Evolutionary conservation across 2,888 invertebrate species (phyloP), one percentile per base, ranked within the genome.

Genomic region (Hypolimnas misippus): DNA sequence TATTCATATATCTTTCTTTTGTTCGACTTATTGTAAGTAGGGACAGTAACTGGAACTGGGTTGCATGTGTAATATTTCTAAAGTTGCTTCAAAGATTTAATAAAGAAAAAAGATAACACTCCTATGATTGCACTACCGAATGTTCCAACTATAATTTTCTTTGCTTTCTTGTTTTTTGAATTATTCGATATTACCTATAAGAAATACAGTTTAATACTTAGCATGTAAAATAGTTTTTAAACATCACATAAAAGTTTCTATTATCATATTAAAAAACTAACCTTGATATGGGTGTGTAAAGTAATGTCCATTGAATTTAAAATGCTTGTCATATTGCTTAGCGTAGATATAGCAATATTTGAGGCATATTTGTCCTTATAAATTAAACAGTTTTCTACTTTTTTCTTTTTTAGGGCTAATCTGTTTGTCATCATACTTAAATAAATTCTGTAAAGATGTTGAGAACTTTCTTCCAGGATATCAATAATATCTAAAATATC

Each of bases 311-410:
- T 90, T 10, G 86, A 83, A 73, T 90, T 87, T 40, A 91, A 76
- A 65, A 86, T 79, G 42, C 73, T 82, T 25, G 76, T 81, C 25
- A 92, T 87, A 76, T 89, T 86, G 75, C 76, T 81, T 14, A 90
- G 63, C 38, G 89, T 90, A 35, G 74, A 69, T 12, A 89, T 69
- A 19, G 89, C 86, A 60, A 92, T 75, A 65, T 88, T 82, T 21
- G 92, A 90, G 42, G 90, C 88, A 79, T 84, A 89, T 73, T 87
- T 85, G 62, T 92, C 89, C 76, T 84, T 80, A 64, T 84, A 76
- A 8, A 90, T 70, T 50, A 89, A 74, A 69, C 81, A 84, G 66
- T 92, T 91, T 10, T 79, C 67, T 61, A 86, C 70, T 62, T 81
- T 82, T 29, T 83, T 81, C 63, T 86, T 90, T 68, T 84, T 87